Evolutionary conservation across 1,140 invertebrate species (phyloP), one percentile per base, ranked within the genome.

Genomic region (Drosophila truncata): DNA sequence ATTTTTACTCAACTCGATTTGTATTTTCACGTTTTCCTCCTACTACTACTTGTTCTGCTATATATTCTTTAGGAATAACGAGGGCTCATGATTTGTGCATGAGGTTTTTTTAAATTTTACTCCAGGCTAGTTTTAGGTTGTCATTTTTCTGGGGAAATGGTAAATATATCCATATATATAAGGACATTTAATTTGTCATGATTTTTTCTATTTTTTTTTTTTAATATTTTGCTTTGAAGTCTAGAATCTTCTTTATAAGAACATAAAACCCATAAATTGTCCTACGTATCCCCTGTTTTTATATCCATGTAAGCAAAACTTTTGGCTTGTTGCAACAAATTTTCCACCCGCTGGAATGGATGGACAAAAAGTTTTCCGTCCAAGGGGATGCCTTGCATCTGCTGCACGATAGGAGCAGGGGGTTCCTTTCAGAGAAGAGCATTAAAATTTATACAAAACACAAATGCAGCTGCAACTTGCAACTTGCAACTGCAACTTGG

Each of bases 391-490:
- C 27, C 13, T 18, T 35, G 66, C 67, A 71, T 59, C 63, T 54
- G 31, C 52, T 61, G 29, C 23, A 25, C 23, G 52, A 18, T 42
- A 16, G 7, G 2, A 20, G 16, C 3, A n/a, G 13, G 18, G 23
- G 29, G n/a, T 1, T 25, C 14, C 46, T 16, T 25, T 47, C 23
- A 4, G 4, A 16, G 16, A 6, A 35, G 23, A 61, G 71, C 71
- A 77, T 77, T 83, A 73, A 73, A 82, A 77, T 83, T 70, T 80
- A 74, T 83, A 88, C 72, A 78, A 80, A 88, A 78, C 80, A 80
- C 66, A 35, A 65, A 14, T 69, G 27, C 80, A 80, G 41, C 50
- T 50, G 29, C 49, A 63, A 39, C 14, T 8, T 46, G 42, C 42
- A 23, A 23, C 42, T 29, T 41, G 61, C 67, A 64, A 47, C 44